These are phyloP conservation scores for Orchestes rusci DNA, from an alignment of 2,888 invertebrate genomes.

Conservation along the genomic window DNA sequence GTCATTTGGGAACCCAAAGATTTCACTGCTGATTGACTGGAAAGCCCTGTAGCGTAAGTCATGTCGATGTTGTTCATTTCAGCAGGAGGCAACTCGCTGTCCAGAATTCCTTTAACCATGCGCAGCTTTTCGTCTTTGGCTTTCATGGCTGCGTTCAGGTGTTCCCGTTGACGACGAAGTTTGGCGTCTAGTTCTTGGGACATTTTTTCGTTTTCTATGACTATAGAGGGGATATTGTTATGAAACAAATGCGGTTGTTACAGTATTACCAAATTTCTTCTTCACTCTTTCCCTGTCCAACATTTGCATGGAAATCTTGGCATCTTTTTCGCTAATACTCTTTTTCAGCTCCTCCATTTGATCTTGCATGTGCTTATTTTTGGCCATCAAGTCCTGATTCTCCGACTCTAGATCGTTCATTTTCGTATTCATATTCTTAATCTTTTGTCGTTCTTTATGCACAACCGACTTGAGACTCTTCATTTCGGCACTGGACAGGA, in stretches of 20 bases:
- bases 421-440: conserved; percentile 58
- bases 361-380: conserved; percentile 55
- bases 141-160: conserved; percentile 48
- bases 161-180: conserved; percentile 52
- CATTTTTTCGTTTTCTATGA: conserved; percentile 66
- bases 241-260: neutral
- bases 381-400: conserved; percentile 54
- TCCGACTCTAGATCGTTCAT: conserved; percentile 58
- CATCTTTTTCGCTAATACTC: conserved; percentile 54
- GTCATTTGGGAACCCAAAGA: conserved; percentile 18
- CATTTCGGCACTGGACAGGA: conserved; percentile 60
- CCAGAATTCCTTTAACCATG: conserved; percentile 32
- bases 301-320: conserved; percentile 55
- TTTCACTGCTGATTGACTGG: conserved; percentile 7
- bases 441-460: conserved; percentile 56
- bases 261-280: conserved; percentile 43
- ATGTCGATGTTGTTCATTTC: conserved; percentile 12
- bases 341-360: conserved; percentile 32
- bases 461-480: conserved; percentile 57
- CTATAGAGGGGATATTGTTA: conserved; percentile 45
- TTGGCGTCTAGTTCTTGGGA: conserved; percentile 62
- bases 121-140: conserved; percentile 55
- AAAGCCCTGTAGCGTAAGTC: neutral
- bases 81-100: conserved; percentile 22
- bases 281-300: conserved; percentile 61